These are phyloP conservation scores for Hemichromis elongatus DNA, from an alignment of 2,113 vertebrate genomes.

Conservation along the genomic window DNA sequence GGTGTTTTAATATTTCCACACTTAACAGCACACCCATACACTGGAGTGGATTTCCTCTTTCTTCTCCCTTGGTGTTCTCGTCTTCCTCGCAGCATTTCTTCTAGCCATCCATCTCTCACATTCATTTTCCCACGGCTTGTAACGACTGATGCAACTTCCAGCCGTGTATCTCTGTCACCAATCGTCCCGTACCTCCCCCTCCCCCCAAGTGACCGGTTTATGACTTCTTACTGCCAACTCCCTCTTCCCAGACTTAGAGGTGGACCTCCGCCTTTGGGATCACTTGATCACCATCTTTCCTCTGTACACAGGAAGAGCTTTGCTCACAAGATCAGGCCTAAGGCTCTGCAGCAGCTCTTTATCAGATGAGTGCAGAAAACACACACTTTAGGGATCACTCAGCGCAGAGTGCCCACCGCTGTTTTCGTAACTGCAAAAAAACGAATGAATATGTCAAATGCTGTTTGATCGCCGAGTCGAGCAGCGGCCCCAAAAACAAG, in stretches of 20 bases:
- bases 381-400: not conserved
- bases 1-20: not conserved
- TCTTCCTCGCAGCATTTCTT: not conserved
- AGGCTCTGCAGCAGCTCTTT: not conserved
- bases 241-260: not conserved
- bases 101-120: not conserved
- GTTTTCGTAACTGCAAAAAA: not conserved
- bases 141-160: slow-evolving; percentile 12
- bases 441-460: not conserved
- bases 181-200: not conserved
- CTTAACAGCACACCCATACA: not conserved
- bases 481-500: not conserved
- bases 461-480: not conserved
- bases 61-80: not conserved
- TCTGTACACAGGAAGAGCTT: slow-evolving; percentile 29
- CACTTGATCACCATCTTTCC: slow-evolving; percentile 28
- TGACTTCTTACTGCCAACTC: not conserved
- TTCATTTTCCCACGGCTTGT: slow-evolving; percentile 14
- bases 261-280: not conserved
- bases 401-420: not conserved
- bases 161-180: slow-evolving; percentile 26
- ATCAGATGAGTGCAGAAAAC: slow-evolving; percentile 11
- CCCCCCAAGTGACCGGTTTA: not conserved
- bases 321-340: slow-evolving; percentile 1
- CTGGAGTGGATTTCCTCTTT: not conserved